A percentile compares a stretch with the other conserved stretches of the same genome.
phyloP scores from a whole-genome alignment of 2,888 invertebrate species.

The Lithophane socia region DNA sequence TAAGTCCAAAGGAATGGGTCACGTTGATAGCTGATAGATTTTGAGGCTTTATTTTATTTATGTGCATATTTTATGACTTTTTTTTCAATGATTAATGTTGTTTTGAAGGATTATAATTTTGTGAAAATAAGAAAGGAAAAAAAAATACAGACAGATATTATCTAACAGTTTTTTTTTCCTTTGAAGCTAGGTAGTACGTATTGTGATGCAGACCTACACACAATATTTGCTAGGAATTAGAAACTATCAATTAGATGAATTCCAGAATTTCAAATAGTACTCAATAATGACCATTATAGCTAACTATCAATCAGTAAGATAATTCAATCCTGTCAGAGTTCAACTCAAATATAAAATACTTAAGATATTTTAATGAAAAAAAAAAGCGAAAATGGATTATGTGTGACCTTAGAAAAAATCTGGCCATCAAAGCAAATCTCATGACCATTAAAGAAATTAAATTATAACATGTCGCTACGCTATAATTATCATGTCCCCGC shows the following conservation, averaged over 20 bases:
- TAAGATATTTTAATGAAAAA: neutral
- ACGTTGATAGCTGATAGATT: slow-evolving; percentile 44
- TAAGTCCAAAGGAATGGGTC: slow-evolving; percentile 49
- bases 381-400: neutral
- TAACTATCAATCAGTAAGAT: neutral
- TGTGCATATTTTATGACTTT: neutral
- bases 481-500: slow-evolving; percentile 40
- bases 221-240: neutral
- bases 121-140: neutral
- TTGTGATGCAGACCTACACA: neutral
- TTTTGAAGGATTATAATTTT: neutral
- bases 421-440: no score
- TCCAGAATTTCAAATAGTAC: neutral
- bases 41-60: neutral
- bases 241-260: neutral
- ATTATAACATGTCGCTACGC: no score
- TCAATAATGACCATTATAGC: neutral
- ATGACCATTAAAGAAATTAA: neutral
- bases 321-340: neutral
- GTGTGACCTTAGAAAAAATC: neutral
- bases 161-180: neutral
- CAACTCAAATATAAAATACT: neutral
- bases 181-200: neutral
- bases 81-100: neutral
- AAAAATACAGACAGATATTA: neutral